A percentile compares a stretch with the other conserved stretches of the same genome.
phyloP scores from a whole-genome alignment of 2,113 vertebrate species.

The Nothocercus nigrocapillus region DNA sequence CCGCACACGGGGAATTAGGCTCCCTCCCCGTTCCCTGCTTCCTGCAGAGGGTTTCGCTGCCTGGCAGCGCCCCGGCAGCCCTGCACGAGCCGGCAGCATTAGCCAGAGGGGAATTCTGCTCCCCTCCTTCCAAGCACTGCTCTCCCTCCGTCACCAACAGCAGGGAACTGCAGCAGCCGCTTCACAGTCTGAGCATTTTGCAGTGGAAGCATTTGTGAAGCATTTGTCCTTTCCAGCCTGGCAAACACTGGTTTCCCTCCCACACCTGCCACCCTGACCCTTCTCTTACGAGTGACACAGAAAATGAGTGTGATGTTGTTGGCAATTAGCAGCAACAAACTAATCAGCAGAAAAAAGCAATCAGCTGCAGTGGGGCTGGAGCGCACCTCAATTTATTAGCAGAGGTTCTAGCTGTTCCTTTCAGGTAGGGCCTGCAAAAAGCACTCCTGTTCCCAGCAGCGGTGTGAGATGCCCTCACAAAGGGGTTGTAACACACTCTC shows the following conservation, averaged over 20 bases:
- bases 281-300: not conserved
- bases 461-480: not conserved
- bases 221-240: slow-evolving; percentile 34
- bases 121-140: slow-evolving; percentile 6
- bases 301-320: not conserved
- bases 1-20: slow-evolving; percentile 54
- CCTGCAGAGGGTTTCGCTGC: slow-evolving; percentile 23
- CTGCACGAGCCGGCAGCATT: slow-evolving; percentile 17
- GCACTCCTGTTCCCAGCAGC: not conserved
- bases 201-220: not conserved
- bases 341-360: not conserved
- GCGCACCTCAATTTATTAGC: not conserved
- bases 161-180: not conserved
- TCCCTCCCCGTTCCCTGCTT: slow-evolving; percentile 39
- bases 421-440: not conserved
- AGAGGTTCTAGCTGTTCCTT: not conserved
- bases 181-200: not conserved
- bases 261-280: not conserved
- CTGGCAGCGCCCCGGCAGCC: not conserved
- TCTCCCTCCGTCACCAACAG: slow-evolving; percentile 13
- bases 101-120: slow-evolving; percentile 44
- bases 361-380: not conserved
- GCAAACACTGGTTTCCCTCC: not conserved
- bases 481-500: not conserved
- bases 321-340: not conserved